Evolutionary conservation across 2,797 vertebrate genomes (phyloP).

Genomic region (Holocentrus rufus): DNA sequence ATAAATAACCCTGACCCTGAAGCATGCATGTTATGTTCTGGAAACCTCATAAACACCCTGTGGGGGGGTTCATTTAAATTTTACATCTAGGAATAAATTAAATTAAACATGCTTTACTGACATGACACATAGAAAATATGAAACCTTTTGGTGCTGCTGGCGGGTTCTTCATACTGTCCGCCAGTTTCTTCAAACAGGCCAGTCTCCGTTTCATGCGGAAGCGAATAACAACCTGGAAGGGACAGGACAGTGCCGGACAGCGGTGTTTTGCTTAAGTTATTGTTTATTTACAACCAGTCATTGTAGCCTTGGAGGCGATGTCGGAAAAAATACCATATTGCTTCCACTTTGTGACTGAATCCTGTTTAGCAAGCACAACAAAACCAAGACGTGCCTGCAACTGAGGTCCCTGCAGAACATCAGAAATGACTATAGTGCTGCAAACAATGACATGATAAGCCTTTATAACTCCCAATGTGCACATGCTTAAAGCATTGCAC

Average conservation of each 20-base stretch:
- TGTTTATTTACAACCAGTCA: not conserved
- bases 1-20: conserved; percentile 22
- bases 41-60: conserved; percentile 26
- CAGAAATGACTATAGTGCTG: too few relatives aligned
- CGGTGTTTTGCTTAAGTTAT: not conserved
- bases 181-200: conserved; percentile 59
- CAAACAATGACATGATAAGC: too few relatives aligned
- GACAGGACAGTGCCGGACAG: not conserved
- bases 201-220: conserved; percentile 76
- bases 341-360: too few relatives aligned
- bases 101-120: conserved; percentile 32
- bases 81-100: conserved; percentile 38
- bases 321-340: too few relatives aligned
- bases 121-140: conserved; percentile 34
- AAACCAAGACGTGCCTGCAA: too few relatives aligned
- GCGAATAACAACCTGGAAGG: conserved; percentile 74
- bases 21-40: conserved; percentile 16
- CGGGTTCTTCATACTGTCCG: conserved; percentile 32
- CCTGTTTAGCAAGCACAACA: too few relatives aligned
- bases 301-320: too few relatives aligned
- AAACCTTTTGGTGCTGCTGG: conserved; percentile 54
- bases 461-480: too few relatives aligned
- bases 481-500: too few relatives aligned
- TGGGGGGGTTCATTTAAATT: conserved; percentile 29
- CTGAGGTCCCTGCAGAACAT: too few relatives aligned